These are phyloP conservation scores for Conus canariensis DNA, from an alignment of 2,888 invertebrate genomes.

Conservation along the genomic window DNA sequence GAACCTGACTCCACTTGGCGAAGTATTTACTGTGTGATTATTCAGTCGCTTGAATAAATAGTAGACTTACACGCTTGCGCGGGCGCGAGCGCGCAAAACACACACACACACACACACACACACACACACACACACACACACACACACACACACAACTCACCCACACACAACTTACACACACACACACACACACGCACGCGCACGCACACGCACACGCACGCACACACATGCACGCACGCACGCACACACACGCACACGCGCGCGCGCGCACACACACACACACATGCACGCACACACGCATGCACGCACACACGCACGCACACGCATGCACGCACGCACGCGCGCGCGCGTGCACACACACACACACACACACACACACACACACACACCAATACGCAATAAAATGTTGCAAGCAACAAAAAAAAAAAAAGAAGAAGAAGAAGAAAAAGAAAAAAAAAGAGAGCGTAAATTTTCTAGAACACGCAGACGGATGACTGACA, in stretches of 20 bases:
- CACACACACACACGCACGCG: not conserved
- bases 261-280: not conserved
- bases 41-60: no score
- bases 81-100: not conserved
- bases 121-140: no score
- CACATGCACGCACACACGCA: not conserved
- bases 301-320: not conserved
- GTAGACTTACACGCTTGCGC: not conserved
- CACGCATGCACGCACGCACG: not conserved
- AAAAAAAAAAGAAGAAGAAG: not conserved
- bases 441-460: not conserved
- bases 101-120: not conserved
- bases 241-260: not conserved
- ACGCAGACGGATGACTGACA: not conserved
- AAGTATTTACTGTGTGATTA: no score
- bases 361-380: constrained; percentile 6
- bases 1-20: no score
- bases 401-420: not conserved
- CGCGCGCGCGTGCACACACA: not conserved
- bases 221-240: not conserved
- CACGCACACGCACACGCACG: not conserved
- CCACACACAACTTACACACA: not conserved
- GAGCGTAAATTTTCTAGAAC: not conserved
- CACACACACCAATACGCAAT: not conserved
- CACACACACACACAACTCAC: no score